A percentile compares a stretch with the other conserved stretches of the same genome.
Evolutionary conservation across 2,888 invertebrate genomes (phyloP).

Genomic region (Chloroclystis v-ata): DNA sequence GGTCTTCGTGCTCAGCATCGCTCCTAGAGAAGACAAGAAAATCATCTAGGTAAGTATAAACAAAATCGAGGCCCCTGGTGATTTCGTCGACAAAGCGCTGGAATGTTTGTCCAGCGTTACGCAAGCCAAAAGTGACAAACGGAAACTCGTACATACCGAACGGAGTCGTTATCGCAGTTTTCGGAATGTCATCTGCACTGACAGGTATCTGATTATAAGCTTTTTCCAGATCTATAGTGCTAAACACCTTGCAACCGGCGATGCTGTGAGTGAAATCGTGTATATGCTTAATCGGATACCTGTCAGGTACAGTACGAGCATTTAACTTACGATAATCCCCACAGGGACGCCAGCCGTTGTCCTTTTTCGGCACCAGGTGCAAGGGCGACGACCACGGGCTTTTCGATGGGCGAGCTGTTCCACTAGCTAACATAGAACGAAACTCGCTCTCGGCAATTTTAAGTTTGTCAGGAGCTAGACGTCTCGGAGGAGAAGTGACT

Average conservation of each 20-base stretch:
- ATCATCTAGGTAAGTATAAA: conserved; percentile 5
- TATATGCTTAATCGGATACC: conserved; percentile 35
- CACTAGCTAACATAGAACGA: not conserved
- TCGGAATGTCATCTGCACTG: too few species aligned
- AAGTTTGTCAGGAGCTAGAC: not conserved
- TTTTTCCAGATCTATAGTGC: conserved; percentile 23
- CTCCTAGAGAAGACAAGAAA: not conserved
- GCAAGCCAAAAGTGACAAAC: too few species aligned
- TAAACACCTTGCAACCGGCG: conserved; percentile 16
- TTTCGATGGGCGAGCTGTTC: not conserved
- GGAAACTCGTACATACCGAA: too few species aligned
- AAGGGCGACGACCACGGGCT: too few species aligned
- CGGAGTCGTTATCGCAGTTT: too few species aligned
- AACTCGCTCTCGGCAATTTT: not conserved
- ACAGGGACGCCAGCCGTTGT: conserved; percentile 41
- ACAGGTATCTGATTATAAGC: conserved; percentile 55
- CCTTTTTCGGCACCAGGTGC: conserved; percentile 17
- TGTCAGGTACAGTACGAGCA: conserved; percentile 36
- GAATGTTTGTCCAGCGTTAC: too few species aligned
- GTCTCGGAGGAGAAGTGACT: not conserved
- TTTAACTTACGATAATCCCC: conserved; percentile 46
- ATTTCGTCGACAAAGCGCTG: too few species aligned
- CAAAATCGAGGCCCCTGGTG: conserved; percentile 19
- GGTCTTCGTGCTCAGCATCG: not conserved
- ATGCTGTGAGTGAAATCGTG: conserved; percentile 13